Evolutionary conservation across 2,888 invertebrate species (phyloP).

Genomic region (Lathronympha strigana): DNA sequence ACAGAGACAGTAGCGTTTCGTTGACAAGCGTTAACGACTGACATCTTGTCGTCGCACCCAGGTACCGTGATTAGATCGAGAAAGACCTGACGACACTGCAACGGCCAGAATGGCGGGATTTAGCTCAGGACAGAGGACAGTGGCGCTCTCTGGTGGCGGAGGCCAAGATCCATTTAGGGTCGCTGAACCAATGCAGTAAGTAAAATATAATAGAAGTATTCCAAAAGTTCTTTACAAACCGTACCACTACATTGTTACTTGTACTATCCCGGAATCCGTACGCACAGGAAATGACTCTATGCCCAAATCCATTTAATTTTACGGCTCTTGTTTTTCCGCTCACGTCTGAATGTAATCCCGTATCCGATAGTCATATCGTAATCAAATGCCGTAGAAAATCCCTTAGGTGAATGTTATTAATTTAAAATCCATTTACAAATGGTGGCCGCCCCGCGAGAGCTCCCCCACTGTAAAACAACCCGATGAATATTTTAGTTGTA

Average conservation of each 20-base stretch:
- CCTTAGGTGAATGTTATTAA: conserved; percentile 64
- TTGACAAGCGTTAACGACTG: no score
- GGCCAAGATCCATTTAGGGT: no score
- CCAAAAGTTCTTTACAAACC: no score
- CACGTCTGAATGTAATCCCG: conserved; percentile 38
- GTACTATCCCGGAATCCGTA: background rate
- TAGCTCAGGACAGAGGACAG: no score
- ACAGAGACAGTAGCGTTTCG: no score
- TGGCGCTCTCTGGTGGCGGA: no score
- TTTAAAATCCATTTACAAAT: conserved; percentile 77
- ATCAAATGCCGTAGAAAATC: conserved; percentile 54
- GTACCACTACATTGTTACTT: no score
- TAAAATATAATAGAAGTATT: no score
- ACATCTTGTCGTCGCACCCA: no score
- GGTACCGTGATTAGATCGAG: no score
- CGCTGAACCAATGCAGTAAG: background rate
- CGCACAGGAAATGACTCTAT: conserved; percentile 18
- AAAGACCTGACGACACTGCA: no score
- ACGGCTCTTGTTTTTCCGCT: conserved; percentile 26
- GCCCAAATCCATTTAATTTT: conserved; percentile 34
- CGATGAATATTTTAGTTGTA: conserved; percentile 57
- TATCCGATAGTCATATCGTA: conserved; percentile 38
- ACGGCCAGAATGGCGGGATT: no score
- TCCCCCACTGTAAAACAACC: conserved; percentile 57
- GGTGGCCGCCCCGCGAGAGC: conserved; percentile 47